A percentile compares a stretch with the other conserved stretches of the same genome.
phyloP scores from a whole-genome alignment of 2,797 vertebrate species.

The Petrocephalus schoutedeni region DNA sequence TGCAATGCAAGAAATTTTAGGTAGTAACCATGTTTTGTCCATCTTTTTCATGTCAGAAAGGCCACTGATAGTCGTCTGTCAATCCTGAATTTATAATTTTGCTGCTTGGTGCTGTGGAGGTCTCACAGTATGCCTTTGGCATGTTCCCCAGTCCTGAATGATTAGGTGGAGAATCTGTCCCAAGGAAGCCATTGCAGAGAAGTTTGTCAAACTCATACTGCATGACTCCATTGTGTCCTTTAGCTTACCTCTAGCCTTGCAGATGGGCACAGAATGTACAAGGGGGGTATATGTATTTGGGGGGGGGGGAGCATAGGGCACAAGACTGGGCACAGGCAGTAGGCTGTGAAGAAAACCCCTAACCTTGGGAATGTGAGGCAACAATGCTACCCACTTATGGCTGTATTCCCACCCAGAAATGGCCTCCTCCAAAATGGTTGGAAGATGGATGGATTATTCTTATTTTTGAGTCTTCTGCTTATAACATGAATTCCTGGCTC shows the following conservation, averaged over 20 bases:
- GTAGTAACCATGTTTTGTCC: not conserved
- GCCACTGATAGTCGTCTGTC: not conserved
- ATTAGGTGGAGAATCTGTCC: not conserved
- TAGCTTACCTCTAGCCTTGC: not conserved
- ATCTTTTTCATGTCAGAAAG: not conserved
- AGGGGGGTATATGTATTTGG: not conserved
- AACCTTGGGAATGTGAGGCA: not conserved
- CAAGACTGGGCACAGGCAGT: not conserved
- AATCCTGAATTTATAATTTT: not conserved
- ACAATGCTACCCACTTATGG: not conserved
- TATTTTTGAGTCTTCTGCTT: not conserved
- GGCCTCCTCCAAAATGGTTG: not conserved
- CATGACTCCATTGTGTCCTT: constrained; percentile 5
- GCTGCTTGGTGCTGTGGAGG: not conserved
- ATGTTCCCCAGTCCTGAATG: not conserved
- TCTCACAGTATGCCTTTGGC: not conserved
- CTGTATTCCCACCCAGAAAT: not conserved
- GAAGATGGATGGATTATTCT: not conserved
- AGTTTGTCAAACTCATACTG: not conserved
- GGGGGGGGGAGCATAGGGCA: not conserved
- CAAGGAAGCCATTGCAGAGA: not conserved
- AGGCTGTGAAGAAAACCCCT: not conserved
- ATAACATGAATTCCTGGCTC: not conserved
- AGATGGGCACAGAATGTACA: not conserved
- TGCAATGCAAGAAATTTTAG: not conserved